Base-by-base conservation (phyloP, 2,113 vertebrate genomes). In the Chaenogobius annularis region DNA sequence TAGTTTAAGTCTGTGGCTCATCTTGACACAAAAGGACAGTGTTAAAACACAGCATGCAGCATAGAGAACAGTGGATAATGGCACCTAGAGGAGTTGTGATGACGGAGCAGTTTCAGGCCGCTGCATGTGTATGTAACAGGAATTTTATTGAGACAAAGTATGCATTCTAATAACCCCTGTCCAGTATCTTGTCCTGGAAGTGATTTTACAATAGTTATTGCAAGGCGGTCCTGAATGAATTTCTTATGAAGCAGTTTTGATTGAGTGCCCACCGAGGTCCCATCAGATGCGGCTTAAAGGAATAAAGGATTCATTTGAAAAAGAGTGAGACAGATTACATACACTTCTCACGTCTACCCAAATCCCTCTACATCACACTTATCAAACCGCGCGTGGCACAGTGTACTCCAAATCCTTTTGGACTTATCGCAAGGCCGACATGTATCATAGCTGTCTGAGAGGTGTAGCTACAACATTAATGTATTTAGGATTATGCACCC, bases 291-390 rank as follows among this genome's bases (percentile, higher is more conserved):
- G 82, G 89, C 90, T 93, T 91, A 91, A 84, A 89, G 87, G 90
- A 90, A 91, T 92, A 89, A 88, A 88, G 92, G 88, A 87, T 91
- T 91, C 80, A 91, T 91, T 88, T 92, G 89, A 90, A 92, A 90
- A 76, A 87, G 84, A 84, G 84, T 85, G 83, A 85, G 83, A 90
- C 87, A 90, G 87, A 93, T 93, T 92, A 92, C 90, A 87, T 92
- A 83, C 81, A 87, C 89, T 92, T 81, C 85, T 90, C 88, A 90
- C 87, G 90, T 93, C 92, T 90, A 90, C 85, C 86, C 91, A 91
- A 92, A 93, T 91, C 90, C 90, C 85, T 83, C 89, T 86, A 88
- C 91, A 92, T 93, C 91, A 83, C 89, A 91, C 87, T 92, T 93
- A 90, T 92, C 91, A 86, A 90, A 85, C 84, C 77, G 80, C 85